A percentile compares a stretch with the other conserved stretches of the same genome.
These are phyloP conservation scores for Holocentrus rufus DNA, from an alignment of 2,797 vertebrate species.

Conservation along the genomic window DNA sequence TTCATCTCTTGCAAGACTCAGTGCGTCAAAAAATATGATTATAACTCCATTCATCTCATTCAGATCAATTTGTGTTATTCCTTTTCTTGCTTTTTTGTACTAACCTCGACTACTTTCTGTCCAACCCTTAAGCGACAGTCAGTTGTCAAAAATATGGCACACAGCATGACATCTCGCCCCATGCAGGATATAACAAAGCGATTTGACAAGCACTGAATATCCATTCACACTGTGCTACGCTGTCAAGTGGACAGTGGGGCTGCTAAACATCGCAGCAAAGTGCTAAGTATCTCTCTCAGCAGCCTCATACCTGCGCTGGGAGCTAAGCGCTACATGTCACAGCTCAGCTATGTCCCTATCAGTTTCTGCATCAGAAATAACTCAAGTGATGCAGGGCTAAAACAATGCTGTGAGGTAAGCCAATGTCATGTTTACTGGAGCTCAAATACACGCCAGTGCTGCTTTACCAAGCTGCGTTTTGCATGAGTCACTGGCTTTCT, in stretches of 20 bases:
- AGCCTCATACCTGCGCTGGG: slow-evolving; percentile 21
- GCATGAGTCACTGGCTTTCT: slow-evolving; percentile 34
- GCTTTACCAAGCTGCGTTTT: slow-evolving; percentile 38
- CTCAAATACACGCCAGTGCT: slow-evolving; percentile 49
- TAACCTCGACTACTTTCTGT: too few relatives aligned
- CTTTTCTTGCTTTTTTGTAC: background rate
- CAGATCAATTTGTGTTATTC: background rate
- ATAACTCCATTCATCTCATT: too few relatives aligned
- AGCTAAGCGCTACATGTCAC: slow-evolving; percentile 29
- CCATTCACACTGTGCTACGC: background rate
- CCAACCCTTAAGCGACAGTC: background rate
- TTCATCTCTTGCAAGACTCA: background rate
- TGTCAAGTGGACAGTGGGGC: background rate
- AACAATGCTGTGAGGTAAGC: slow-evolving; percentile 69
- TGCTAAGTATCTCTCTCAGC: slow-evolving; percentile 2
- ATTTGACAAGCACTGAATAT: background rate
- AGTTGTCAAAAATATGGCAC: background rate
- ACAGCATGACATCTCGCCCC: background rate
- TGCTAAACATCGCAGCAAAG: slow-evolving; percentile 12
- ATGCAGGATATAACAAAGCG: background rate
- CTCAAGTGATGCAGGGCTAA: slow-evolving; percentile 52
- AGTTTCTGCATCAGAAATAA: slow-evolving; percentile 41
- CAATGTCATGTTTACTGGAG: slow-evolving; percentile 53
- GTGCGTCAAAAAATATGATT: too few relatives aligned
- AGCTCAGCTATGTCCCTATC: slow-evolving; percentile 51